These are phyloP conservation scores for Noctuana brunneofusca DNA, from an alignment of 2,888 invertebrate genomes.

Conservation along the genomic window DNA sequence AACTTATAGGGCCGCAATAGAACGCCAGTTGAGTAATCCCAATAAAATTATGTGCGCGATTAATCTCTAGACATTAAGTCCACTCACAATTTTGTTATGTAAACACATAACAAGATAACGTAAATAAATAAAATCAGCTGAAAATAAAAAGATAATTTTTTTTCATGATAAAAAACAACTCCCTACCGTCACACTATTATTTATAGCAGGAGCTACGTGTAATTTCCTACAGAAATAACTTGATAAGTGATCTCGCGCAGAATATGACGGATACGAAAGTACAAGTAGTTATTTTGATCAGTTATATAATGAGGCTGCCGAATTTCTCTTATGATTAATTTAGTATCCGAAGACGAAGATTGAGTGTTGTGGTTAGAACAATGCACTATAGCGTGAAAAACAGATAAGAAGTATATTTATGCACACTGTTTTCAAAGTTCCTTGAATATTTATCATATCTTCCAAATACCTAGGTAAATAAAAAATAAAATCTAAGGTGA, in stretches of 20 bases:
- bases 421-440: too few species aligned
- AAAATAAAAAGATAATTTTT: not conserved
- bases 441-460: too few species aligned
- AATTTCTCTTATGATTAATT: conserved; percentile 67
- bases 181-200: too few species aligned
- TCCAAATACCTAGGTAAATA: too few species aligned
- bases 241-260: conserved; percentile 41
- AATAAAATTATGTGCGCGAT: too few species aligned
- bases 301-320: conserved; percentile 48
- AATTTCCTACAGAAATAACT: not conserved
- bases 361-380: conserved; percentile 43
- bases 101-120: not conserved
- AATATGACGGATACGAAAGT: conserved; percentile 42
- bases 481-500: too few species aligned
- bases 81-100: not conserved
- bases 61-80: not conserved
- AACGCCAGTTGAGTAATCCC: not conserved
- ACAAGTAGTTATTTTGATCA: conserved; percentile 38
- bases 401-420: not conserved
- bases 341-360: conserved; percentile 58
- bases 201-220: not conserved
- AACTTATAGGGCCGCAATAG: not conserved
- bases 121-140: not conserved
- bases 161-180: not conserved
- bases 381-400: conserved; percentile 6